Base-by-base conservation (phyloP, 2,888 invertebrate species). In the Meganola albula region DNA sequence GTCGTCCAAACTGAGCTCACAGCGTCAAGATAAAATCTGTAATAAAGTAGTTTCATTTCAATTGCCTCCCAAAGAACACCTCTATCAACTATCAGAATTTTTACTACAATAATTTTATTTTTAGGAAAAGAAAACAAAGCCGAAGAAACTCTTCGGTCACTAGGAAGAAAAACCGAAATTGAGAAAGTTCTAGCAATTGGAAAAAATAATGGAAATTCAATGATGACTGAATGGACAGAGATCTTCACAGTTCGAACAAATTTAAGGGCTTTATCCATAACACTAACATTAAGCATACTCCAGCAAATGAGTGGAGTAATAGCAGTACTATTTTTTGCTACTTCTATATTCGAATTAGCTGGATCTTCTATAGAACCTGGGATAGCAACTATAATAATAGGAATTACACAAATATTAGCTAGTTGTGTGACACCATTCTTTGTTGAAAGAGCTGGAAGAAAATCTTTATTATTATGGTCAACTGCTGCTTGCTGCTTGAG, bases 331-430 rank as follows among this genome's bases (percentile, higher is more conserved):
- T 60, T 69, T n/a, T 74, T 63, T 29, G 56, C 53, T 0, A 68
- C 70, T 0, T 45, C 53, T 0, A 71, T 74, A 31, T 74, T 74
- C 27, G 53, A 66, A 0, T 10, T 63, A 12, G 70, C 73, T 8
- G 59, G 59, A 1, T 69, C 66, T 0, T 45, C 56, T 2, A 37
- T 74, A 10, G 43, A 53, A 2, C 54, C 74, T 0, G 40, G 61
- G 33, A 37, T 74, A 31, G 66, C 67, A 0, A 71, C 70, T 2
- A 71, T 74, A 2, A 52, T 71, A 4, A 60, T 73, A 11, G 71
- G 67, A 8, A 14, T 61, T 0, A 66, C 66, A 0, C 67, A 70
- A 31, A 13, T 74, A 0, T 12, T 41, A 0, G 58, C 70, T 0
- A 64, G 68, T 16, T 38, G 20, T 2, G 37, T 73, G 1, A 53